Percentiles rank a stretch among this genome's conserved stretches.
Conservation (phyloP, 2,888 invertebrate genomes). For the Stratiomys singularior region DNA sequence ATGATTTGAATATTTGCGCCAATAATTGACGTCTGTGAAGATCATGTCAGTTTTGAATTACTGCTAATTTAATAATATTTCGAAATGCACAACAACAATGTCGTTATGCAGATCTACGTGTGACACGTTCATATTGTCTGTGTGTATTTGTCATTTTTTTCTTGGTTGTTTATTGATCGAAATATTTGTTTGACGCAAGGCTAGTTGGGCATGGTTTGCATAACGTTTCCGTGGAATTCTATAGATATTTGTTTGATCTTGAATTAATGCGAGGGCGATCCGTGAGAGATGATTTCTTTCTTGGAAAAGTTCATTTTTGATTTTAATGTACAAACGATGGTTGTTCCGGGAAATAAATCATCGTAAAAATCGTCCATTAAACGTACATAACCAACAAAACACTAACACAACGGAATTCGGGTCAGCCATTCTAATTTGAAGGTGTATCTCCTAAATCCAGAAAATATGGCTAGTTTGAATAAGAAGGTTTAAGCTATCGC, state of each 20-base stretch:
- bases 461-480: no score
- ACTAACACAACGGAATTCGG: no score
- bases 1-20: constrained; percentile 29
- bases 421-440: no score
- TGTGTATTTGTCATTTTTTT: neutral
- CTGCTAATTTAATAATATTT: constrained; percentile 12
- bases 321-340: no score
- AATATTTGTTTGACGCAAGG: constrained; percentile 22
- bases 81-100: neutral
- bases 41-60: constrained; percentile 35
- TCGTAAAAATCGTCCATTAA: no score
- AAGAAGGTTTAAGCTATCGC: no score
- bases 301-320: no score
- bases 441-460: no score
- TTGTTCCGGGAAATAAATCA: no score
- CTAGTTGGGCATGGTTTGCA: neutral
- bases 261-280: neutral
- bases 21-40: constrained; percentile 29
- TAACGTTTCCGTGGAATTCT: constrained; percentile 13
- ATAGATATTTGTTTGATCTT: neutral
- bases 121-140: constrained; percentile 28
- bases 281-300: neutral
- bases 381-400: no score
- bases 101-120: constrained; percentile 8
- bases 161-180: neutral